Conservation (phyloP, 2,797 vertebrate genomes). For the Melanotaenia pygmaea region DNA sequence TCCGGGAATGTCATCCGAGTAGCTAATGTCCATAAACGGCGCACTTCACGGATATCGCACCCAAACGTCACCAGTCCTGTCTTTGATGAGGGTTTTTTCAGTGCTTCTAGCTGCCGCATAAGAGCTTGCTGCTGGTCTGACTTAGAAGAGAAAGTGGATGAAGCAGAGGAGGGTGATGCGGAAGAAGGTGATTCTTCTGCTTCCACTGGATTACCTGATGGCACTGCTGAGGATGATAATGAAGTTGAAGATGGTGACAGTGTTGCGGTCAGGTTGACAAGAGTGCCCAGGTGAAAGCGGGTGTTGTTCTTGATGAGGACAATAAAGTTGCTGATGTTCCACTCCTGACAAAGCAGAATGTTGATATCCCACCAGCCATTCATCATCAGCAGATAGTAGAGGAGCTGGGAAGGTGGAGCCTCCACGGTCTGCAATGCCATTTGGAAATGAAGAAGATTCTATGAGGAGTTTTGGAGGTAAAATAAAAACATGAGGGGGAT, state of each 20-base stretch:
- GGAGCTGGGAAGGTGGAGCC: conserved; percentile 85
- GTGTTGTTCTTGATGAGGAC: conserved; percentile 90
- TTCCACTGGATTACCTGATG: conserved; percentile 23
- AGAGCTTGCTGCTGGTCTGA: conserved; percentile 80
- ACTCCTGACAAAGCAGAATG: conserved; percentile 92
- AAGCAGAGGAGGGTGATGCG: conserved; percentile 43
- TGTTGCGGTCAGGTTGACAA: conserved; percentile 89
- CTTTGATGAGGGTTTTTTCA: conserved; percentile 86
- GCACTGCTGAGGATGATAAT: conserved; percentile 32
- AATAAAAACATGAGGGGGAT: conserved; percentile 2
- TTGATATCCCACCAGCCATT: conserved; percentile 98
- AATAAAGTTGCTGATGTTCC: conserved; percentile 93
- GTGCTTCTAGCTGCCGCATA: conserved; percentile 86
- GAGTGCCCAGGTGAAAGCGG: conserved; percentile 89
- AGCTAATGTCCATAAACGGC: conserved; percentile 84
- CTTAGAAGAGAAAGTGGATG: conserved; percentile 56
- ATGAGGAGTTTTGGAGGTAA: conserved; percentile 39
- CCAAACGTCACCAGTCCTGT: conserved; percentile 93
- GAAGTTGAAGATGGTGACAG: conserved; percentile 41
- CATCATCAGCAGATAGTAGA: conserved; percentile 92
- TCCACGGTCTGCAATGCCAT: conserved; percentile 88
- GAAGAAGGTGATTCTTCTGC: conserved; percentile 66
- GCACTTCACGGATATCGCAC: conserved; percentile 91
- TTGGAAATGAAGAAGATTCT: conserved; percentile 97
- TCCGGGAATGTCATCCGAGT: conserved; percentile 86